Conservation (phyloP, 1,140 invertebrate genomes). For the Pogonomyrmex californicus region DNA sequence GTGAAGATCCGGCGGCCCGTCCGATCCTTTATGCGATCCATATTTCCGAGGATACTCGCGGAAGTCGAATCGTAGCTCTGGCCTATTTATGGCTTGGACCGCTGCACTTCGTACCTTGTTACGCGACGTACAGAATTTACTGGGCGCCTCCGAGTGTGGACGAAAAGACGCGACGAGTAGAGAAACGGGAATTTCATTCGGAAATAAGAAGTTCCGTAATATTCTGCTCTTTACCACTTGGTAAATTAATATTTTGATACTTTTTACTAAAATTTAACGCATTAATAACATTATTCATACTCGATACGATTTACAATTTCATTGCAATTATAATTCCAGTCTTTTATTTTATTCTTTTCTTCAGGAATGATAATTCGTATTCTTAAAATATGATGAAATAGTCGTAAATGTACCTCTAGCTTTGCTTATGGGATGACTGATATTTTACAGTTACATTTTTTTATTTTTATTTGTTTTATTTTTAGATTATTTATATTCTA, state of each 20-base stretch:
- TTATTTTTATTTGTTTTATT: background rate
- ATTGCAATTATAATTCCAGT: background rate
- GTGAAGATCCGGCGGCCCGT: conserved; percentile 56
- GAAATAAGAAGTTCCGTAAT: background rate
- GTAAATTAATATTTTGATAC: background rate
- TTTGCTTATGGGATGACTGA: background rate
- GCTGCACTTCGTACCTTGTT: conserved; percentile 63
- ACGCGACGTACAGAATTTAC: conserved; percentile 31
- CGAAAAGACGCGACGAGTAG: background rate
- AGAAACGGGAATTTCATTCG: background rate
- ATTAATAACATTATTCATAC: background rate
- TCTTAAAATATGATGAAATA: background rate
- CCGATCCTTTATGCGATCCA: conserved; percentile 72
- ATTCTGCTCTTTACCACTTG: too few species aligned
- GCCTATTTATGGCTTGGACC: conserved; percentile 44
- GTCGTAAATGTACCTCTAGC: too few species aligned
- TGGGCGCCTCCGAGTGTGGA: background rate
- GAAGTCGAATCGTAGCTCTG: conserved; percentile 55
- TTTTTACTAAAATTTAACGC: background rate
- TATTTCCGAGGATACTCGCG: conserved; percentile 68
- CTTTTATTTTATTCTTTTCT: conserved; percentile 3
- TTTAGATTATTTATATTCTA: too few species aligned
- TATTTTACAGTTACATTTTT: background rate
- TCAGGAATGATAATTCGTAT: background rate
- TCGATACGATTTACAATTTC: background rate